Evolutionary conservation across 1,140 invertebrate species (phyloP), one percentile per base, ranked within the genome.

Genomic region (Mycetomoellerius zeteki): DNA sequence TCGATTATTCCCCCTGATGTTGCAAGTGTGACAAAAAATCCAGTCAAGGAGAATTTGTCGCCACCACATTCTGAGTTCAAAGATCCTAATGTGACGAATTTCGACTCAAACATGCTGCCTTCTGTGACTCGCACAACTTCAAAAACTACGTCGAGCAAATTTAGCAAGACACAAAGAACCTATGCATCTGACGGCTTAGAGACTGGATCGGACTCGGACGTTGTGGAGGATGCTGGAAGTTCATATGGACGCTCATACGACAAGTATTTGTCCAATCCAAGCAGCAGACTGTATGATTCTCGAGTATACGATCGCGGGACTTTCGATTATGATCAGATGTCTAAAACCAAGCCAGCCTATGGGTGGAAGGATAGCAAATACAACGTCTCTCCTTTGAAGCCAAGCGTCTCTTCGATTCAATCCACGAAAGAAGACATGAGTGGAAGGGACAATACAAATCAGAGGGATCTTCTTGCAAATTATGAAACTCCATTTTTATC

Each of bases 401-500:
- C 91, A 0, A 92, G 88, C 60, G 89, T 94, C 10, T 93, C 94
- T 16, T 90, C 92, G 0, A 93, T 94, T 80, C 72, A 80, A 4
- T 37, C 86, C 8, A 8, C 37, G 1, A 90, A 84, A 58, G 90
- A 93, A 12, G 89, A 93, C 54, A 12, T 24, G 19, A 88, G 85
- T 65, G 90, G 43, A 24, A 87, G 77, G 3, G 91, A 93, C 3
- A 86, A 64, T 58, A 62, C 84, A n/a, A 85, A 71, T 88, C 81
- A 92, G 62, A 91, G 76, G 76, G 94, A 95, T 85, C 47, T 94
- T 82, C 87, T 95, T 84, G 86, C 92, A 14, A 94, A 92, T 78
- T 95, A 93, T 76, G 96, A 97, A 92, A 97, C 96, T 86, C 97
- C 97, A 58, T 97, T 96, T 92, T 94, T 97, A 88, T 97, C 96